Conservation (phyloP, 2,888 invertebrate species). For the Volucella inanis region DNA sequence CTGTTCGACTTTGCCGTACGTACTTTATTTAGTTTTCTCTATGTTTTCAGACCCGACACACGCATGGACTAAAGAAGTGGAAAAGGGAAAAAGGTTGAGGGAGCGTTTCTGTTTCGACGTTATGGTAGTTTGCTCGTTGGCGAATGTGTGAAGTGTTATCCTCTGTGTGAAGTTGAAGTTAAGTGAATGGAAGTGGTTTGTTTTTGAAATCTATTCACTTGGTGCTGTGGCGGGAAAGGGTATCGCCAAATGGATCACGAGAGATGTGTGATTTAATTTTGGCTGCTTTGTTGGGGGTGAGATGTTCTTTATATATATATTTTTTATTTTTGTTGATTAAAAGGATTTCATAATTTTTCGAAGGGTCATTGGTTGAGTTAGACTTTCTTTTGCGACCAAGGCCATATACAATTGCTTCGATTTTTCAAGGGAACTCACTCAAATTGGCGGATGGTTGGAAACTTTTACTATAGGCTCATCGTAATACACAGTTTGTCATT, state of each 20-base stretch:
- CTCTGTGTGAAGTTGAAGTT: too few species aligned
- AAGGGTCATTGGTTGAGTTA: conserved; percentile 3
- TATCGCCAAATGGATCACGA: background rate
- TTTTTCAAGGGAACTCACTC: background rate
- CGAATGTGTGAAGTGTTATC: conserved; percentile 7
- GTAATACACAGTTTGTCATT: conserved; percentile 47
- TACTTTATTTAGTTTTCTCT: conserved; percentile 40
- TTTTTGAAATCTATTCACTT: conserved; percentile 14
- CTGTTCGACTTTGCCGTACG: conserved; percentile 32
- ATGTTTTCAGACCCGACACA: conserved; percentile 1
- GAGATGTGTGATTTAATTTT: conserved; percentile 11
- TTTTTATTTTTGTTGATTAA: background rate
- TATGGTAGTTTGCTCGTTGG: conserved; percentile 27
- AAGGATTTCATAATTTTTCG: conserved; percentile 21
- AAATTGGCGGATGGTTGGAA: background rate
- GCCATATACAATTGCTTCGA: too few species aligned
- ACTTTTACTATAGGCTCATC: conserved; percentile 32
- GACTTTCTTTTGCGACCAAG: background rate
- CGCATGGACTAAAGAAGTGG: too few species aligned
- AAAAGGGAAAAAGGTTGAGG: background rate
- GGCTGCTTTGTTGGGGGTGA: conserved; percentile 1
- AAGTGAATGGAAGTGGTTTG: conserved; percentile 7
- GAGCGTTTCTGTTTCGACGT: background rate
- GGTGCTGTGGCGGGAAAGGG: background rate
- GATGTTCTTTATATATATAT: conserved; percentile 10